phyloP scores from a whole-genome alignment of 2,113 vertebrate genomes.

The Ciconia boyciana region DNA sequence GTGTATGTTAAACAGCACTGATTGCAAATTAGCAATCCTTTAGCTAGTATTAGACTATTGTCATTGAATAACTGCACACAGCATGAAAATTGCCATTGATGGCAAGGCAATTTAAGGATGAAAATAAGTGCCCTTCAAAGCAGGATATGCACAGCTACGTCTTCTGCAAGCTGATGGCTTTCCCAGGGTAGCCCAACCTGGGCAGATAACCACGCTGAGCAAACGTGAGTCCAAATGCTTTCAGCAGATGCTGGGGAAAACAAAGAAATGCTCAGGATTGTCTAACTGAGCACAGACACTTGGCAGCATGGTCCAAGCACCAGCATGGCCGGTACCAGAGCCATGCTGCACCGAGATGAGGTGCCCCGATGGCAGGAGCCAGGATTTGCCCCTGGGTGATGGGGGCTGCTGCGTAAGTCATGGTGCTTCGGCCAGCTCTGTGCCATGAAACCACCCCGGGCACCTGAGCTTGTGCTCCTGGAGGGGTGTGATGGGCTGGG shows the following conservation, averaged over 20 bases:
- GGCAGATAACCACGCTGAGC: neutral
- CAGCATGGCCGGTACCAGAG: rapidly evolving
- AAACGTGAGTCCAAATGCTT: neutral
- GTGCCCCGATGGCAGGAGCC: neutral
- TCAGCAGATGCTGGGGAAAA: neutral
- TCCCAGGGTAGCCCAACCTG: neutral
- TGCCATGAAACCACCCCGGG: neutral
- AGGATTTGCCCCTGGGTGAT: neutral
- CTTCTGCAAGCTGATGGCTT: neutral
- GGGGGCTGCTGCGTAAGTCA: neutral
- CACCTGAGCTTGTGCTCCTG: neutral
- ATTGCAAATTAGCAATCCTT: neutral
- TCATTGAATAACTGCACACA: neutral
- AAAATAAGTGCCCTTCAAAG: neutral
- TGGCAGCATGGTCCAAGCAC: neutral
- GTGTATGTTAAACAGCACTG: neutral
- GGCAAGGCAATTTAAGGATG: neutral
- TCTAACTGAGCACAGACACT: neutral
- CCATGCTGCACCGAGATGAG: rapidly evolving
- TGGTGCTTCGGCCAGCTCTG: neutral
- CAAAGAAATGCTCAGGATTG: rapidly evolving
- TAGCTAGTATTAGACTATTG: neutral
- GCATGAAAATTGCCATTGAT: neutral
- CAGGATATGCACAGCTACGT: neutral
- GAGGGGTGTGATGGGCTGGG: neutral